Conservation (phyloP, 2,888 invertebrate species). For the Nezara viridula region DNA sequence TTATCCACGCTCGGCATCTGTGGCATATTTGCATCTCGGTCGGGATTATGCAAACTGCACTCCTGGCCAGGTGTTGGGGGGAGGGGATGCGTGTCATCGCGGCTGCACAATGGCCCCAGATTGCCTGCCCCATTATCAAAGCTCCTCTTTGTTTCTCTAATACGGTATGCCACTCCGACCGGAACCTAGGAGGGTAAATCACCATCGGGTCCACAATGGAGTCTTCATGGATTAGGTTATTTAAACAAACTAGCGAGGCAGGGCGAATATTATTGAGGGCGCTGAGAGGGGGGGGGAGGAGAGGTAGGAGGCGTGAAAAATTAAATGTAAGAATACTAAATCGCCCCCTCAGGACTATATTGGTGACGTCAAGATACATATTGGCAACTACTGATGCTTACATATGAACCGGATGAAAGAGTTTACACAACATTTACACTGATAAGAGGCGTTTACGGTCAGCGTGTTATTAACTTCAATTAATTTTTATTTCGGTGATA, state of each 20-base stretch:
- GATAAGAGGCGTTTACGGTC: too few species aligned
- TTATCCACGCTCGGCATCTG: slow-evolving; percentile 30
- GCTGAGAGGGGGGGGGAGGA: background rate
- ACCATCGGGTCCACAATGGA: background rate
- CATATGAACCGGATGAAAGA: background rate
- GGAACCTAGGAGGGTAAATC: background rate
- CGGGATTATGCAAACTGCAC: slow-evolving; percentile 38
- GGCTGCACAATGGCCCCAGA: background rate
- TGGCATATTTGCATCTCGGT: slow-evolving; percentile 4
- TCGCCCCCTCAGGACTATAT: background rate
- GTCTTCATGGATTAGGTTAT: slow-evolving; percentile 2
- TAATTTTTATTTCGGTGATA: too few species aligned
- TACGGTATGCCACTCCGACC: slow-evolving; percentile 7
- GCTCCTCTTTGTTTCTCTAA: background rate
- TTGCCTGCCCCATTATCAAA: background rate
- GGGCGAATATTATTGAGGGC: background rate
- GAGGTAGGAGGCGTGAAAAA: background rate
- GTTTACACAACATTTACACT: too few species aligned
- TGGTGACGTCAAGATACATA: background rate
- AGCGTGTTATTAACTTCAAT: too few species aligned
- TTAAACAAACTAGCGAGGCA: background rate
- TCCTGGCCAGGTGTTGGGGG: slow-evolving; percentile 13
- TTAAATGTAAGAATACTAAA: background rate
- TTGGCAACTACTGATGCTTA: too few species aligned
- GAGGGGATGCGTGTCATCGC: background rate